Conservation (phyloP, 1,140 invertebrate genomes). For the Frieseomelitta varia region DNA sequence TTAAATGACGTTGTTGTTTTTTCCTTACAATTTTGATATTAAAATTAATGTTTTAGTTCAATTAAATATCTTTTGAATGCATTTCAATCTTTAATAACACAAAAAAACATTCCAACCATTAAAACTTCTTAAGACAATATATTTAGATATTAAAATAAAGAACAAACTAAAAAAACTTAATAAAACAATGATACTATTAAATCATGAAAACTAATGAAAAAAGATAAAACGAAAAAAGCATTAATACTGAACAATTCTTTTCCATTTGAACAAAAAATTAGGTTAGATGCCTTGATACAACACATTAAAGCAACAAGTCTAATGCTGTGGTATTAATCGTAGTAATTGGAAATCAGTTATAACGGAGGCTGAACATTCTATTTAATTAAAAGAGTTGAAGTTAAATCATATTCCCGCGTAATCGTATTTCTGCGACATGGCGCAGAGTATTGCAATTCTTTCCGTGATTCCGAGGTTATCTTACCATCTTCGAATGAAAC, state of each 20-base stretch:
- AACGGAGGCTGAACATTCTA: neutral
- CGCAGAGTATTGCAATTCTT: constrained; percentile 66
- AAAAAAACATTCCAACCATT: no score
- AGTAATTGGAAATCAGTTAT: neutral
- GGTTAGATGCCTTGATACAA: constrained; percentile 26
- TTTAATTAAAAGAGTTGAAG: constrained; percentile 21
- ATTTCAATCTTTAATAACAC: neutral
- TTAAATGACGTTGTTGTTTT: neutral
- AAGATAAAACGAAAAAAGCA: neutral
- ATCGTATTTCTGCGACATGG: constrained; percentile 48
- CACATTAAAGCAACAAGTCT: neutral
- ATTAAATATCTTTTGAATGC: neutral
- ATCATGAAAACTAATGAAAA: neutral
- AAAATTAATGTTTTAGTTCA: neutral
- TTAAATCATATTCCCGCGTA: constrained; percentile 26
- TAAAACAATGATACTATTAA: neutral
- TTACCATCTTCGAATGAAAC: constrained; percentile 63
- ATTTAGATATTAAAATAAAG: neutral
- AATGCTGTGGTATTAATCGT: neutral
- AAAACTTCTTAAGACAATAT: neutral
- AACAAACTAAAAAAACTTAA: neutral
- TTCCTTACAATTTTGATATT: neutral
- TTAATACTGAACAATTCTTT: neutral
- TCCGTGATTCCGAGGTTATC: constrained; percentile 71
- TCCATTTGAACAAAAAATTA: constrained; percentile 5